Conservation (phyloP, 92 coral and sea anemone species). For the Muricea muricata region DNA sequence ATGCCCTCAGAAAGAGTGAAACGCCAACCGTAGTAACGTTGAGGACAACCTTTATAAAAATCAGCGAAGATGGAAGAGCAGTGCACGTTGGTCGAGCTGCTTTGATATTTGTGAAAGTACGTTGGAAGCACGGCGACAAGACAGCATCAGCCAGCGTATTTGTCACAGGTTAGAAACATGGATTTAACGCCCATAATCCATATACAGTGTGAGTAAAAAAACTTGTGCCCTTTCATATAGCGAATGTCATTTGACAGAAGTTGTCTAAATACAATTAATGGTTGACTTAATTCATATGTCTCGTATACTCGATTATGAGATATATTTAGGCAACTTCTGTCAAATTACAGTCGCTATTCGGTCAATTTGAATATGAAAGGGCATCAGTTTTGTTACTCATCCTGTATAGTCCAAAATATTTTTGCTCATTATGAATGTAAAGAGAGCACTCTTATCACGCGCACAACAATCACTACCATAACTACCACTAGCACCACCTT, state of each 20-base stretch:
- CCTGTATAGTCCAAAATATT: no score
- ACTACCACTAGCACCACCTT: background rate
- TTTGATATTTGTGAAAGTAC: slow-evolving; percentile 75
- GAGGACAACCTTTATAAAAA: slow-evolving; percentile 65
- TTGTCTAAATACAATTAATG: no score
- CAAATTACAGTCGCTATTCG: no score
- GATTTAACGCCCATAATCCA: background rate
- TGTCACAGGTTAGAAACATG: background rate
- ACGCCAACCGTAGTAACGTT: slow-evolving; percentile 60
- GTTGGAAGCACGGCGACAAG: slow-evolving; percentile 71
- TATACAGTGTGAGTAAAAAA: no score
- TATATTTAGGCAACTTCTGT: no score
- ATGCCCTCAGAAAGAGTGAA: slow-evolving; percentile 49
- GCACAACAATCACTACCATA: background rate
- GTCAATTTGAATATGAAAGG: no score
- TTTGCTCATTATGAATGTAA: no score
- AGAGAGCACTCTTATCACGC: background rate
- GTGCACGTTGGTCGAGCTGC: slow-evolving; percentile 56
- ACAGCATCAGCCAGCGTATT: slow-evolving; percentile 63
- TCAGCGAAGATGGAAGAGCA: slow-evolving; percentile 67
- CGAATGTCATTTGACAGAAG: no score
- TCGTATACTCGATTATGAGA: no score
- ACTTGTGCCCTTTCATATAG: no score
- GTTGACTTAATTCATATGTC: no score
- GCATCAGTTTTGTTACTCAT: no score